Evolutionary conservation across 2,797 vertebrate genomes (phyloP).

Genomic region (Pseudocheirus occidentalis): DNA sequence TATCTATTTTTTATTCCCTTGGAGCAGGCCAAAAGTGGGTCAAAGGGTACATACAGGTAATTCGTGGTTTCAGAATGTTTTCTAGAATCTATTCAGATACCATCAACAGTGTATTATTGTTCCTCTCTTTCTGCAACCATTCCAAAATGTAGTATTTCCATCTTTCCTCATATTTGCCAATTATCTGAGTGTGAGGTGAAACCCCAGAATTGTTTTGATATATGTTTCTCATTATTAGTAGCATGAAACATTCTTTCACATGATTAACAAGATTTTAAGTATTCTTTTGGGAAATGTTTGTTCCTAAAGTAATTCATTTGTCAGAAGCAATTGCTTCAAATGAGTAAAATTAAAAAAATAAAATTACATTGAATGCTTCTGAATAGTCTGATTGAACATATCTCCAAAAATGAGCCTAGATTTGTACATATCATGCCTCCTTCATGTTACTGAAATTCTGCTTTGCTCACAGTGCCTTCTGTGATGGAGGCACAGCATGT

Average conservation of each 20-base stretch:
- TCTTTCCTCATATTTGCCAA: not conserved
- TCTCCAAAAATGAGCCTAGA: not conserved
- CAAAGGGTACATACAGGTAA: not conserved
- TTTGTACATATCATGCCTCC: no score
- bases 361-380: not conserved
- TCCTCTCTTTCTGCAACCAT: not conserved
- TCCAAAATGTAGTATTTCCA: not conserved
- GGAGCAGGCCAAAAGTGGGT: not conserved
- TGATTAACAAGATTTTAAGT: not conserved
- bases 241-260: not conserved
- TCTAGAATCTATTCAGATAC: not conserved
- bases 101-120: not conserved
- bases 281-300: not conserved
- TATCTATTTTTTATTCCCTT: not conserved
- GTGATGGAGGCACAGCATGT: no score
- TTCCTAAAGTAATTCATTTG: not conserved
- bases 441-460: no score
- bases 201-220: not conserved
- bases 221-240: not conserved
- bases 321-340: not conserved
- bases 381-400: not conserved
- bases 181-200: not conserved
- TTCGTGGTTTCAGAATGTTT: not conserved
- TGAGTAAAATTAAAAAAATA: not conserved
- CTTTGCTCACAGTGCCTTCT: no score